Conservation (phyloP, 1,140 invertebrate genomes). For the Melanaphis sacchari region DNA sequence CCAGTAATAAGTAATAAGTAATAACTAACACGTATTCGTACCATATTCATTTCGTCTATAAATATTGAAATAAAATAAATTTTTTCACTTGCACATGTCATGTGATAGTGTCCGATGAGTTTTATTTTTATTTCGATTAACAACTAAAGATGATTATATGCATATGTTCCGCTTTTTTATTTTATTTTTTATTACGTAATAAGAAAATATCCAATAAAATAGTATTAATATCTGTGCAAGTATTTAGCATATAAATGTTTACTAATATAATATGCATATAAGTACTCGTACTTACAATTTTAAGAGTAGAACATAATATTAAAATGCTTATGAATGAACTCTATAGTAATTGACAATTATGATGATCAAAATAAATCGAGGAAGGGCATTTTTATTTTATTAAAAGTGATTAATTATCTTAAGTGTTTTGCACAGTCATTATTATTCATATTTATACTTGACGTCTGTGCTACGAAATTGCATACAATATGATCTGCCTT, state of each 20-base stretch:
- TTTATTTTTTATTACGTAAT: no score
- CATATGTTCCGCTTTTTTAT: no score
- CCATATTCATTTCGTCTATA: background rate
- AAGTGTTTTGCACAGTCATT: background rate
- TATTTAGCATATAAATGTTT: background rate
- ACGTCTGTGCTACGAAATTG: background rate
- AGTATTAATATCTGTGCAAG: background rate
- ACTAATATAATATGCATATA: background rate
- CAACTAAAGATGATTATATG: background rate
- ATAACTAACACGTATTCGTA: background rate
- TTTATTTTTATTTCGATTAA: no score
- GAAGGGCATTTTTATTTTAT: background rate
- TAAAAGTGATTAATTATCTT: background rate
- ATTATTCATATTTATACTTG: background rate
- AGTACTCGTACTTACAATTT: background rate
- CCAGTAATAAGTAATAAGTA: no score
- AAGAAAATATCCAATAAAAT: background rate
- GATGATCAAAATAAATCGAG: no score
- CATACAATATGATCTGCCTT: background rate
- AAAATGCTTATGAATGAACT: background rate
- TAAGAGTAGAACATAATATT: background rate
- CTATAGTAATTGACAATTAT: no score
- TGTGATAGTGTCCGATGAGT: background rate
- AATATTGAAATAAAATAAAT: background rate
- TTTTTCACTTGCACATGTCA: background rate